Evolutionary conservation across 2,888 invertebrate species (phyloP).

Genomic region (Lottia gigantea): DNA sequence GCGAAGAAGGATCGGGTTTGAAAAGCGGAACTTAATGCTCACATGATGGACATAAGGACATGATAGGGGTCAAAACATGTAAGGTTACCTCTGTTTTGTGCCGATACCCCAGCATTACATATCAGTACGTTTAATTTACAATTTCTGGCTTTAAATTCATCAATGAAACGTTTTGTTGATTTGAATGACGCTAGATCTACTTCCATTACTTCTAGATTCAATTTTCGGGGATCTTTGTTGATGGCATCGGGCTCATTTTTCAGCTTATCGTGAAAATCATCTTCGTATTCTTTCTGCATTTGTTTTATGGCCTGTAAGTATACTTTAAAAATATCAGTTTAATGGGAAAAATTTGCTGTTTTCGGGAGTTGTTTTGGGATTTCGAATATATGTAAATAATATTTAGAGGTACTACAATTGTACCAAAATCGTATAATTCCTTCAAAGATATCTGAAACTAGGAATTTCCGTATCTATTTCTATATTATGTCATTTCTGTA

Average conservation of each 20-base stretch:
- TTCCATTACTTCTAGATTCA: slow-evolving; percentile 1
- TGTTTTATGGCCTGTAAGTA: background rate
- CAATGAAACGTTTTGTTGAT: background rate
- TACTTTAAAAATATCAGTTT: background rate
- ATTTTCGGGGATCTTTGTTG: background rate
- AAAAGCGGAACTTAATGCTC: no score
- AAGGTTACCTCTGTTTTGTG: background rate
- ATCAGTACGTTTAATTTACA: background rate
- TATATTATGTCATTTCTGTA: no score
- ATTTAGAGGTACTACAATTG: no score
- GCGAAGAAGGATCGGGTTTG: no score
- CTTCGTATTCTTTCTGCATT: slow-evolving; percentile 1
- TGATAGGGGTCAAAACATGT: background rate
- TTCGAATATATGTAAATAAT: no score
- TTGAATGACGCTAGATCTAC: background rate
- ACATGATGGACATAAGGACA: no score
- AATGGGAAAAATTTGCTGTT: no score
- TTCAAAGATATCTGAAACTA: no score
- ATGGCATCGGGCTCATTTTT: background rate
- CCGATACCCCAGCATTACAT: background rate
- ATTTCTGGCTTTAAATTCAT: background rate
- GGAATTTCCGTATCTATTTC: no score
- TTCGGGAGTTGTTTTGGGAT: no score
- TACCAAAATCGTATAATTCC: no score
- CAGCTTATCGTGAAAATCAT: background rate